These are phyloP conservation scores for Hypotaenidia philippensis DNA, from an alignment of 2,797 vertebrate species.

Conservation along the genomic window DNA sequence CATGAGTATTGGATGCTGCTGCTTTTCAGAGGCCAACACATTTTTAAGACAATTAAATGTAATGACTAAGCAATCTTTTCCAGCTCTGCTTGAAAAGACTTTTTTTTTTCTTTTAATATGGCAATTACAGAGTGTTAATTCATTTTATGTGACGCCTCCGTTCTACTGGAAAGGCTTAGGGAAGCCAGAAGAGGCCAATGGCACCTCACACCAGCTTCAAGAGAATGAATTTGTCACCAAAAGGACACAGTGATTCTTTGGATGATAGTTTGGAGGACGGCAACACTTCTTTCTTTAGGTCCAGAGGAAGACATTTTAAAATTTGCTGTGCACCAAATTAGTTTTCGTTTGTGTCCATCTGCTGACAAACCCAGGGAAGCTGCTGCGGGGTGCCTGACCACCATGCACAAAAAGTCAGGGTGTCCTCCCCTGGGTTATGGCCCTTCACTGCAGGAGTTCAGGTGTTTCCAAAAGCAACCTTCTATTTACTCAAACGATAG, in stretches of 20 bases:
- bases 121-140: background rate
- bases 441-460: background rate
- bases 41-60: background rate
- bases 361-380: background rate
- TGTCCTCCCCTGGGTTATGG: background rate
- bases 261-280: background rate
- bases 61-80: background rate
- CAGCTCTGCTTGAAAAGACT: background rate
- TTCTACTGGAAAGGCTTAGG: background rate
- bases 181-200: background rate
- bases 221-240: background rate
- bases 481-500: background rate
- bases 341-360: background rate
- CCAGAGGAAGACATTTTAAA: background rate
- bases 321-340: background rate
- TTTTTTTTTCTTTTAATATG: background rate
- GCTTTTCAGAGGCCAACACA: background rate
- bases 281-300: background rate
- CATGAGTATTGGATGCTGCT: background rate
- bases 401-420: background rate
- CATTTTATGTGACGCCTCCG: background rate
- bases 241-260: background rate
- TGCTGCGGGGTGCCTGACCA: accelerated
- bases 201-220: background rate
- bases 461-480: background rate